These are phyloP conservation scores for Antennarius striatus DNA, from an alignment of 2,113 vertebrate species.

Conservation along the genomic window DNA sequence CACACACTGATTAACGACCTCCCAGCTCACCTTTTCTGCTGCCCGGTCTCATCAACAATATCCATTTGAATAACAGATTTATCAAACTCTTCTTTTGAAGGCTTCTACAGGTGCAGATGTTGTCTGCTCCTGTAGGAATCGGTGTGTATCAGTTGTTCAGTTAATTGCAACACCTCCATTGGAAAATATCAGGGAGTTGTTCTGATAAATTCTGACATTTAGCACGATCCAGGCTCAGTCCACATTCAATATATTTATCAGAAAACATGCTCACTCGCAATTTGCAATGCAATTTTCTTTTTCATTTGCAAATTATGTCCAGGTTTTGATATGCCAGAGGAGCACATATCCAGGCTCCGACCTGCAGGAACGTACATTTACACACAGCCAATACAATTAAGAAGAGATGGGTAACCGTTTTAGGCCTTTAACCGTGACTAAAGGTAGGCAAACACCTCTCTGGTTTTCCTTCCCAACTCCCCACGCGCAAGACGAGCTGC, in stretches of 20 bases:
- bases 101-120: not conserved
- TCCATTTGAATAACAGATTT: not conserved
- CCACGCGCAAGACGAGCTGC: slow-evolving; percentile 53
- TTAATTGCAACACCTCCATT: slow-evolving; percentile 26
- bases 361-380: slow-evolving; percentile 33
- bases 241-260: slow-evolving; percentile 38
- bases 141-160: slow-evolving; percentile 17
- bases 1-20: no score
- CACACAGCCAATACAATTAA: slow-evolving; percentile 44
- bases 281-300: slow-evolving; percentile 47
- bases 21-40: no score
- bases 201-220: slow-evolving; percentile 62
- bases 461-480: slow-evolving; percentile 36
- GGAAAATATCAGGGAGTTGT: slow-evolving; percentile 32
- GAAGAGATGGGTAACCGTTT: slow-evolving; percentile 48
- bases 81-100: slow-evolving; percentile 4
- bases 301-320: slow-evolving; percentile 46
- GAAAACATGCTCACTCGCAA: slow-evolving; percentile 44
- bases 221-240: slow-evolving; percentile 22
- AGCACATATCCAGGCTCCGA: slow-evolving; percentile 31
- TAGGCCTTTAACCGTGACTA: slow-evolving; percentile 56
- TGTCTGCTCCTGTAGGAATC: slow-evolving; percentile 10
- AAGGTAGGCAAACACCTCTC: slow-evolving; percentile 61
- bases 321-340: slow-evolving; percentile 48
- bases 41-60: no score